phyloP scores from a whole-genome alignment of 2,888 invertebrate species.

The Melieria omissa region DNA sequence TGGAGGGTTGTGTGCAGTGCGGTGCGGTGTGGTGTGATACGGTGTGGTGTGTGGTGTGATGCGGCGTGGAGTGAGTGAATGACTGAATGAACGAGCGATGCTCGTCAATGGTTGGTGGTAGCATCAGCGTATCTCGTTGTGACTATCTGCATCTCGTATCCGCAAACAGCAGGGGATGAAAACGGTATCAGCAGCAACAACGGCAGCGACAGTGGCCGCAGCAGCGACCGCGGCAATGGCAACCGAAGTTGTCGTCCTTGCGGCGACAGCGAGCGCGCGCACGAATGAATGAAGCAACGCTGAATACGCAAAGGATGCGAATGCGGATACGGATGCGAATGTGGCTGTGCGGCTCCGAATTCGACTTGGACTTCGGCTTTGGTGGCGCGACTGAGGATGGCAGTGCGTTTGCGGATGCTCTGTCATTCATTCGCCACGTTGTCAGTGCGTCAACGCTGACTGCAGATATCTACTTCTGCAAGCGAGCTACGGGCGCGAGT shows the following conservation, averaged over 20 bases:
- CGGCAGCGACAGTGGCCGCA: conserved; percentile 28
- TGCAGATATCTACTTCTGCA: too few species aligned
- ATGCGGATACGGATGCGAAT: neutral
- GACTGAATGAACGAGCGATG: conserved; percentile 29
- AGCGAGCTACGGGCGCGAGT: too few species aligned
- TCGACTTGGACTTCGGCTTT: too few species aligned
- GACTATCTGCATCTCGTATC: conserved; percentile 42
- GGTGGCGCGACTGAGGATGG: neutral
- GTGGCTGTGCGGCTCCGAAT: too few species aligned
- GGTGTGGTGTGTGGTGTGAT: neutral
- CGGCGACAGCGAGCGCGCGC: conserved; percentile 26
- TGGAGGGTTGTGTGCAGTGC: conserved; percentile 7
- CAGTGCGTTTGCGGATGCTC: conserved; percentile 36
- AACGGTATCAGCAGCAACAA: neutral
- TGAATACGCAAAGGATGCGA: neutral
- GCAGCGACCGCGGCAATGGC: conserved; percentile 2
- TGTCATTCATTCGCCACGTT: conserved; percentile 33
- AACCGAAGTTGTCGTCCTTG: conserved; percentile 19
- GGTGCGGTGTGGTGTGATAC: neutral
- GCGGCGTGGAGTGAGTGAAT: conserved; percentile 10
- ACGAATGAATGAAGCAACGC: conserved; percentile 18
- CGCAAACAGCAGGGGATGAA: conserved; percentile 62
- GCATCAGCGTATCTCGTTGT: conserved; percentile 44
- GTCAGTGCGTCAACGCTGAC: neutral
- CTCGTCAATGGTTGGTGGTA: conserved; percentile 45